These are phyloP conservation scores for Serranochromis macrocephalus DNA, from an alignment of 2,113 vertebrate genomes.

Conservation along the genomic window DNA sequence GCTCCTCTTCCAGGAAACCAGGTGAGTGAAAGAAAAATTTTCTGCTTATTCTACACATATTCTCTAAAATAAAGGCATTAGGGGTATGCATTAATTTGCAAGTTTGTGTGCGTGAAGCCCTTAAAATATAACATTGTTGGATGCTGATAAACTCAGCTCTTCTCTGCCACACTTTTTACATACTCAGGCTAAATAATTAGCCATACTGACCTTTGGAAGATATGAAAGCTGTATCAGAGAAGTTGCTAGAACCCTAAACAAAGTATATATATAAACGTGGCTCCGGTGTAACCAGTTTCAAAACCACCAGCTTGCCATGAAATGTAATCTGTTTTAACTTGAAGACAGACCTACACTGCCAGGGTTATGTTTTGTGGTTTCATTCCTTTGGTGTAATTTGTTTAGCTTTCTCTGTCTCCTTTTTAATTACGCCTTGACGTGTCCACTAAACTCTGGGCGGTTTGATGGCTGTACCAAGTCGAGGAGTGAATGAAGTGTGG, in stretches of 20 bases:
- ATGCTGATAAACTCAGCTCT: background rate
- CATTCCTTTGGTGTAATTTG: constrained; percentile 47
- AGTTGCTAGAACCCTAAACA: background rate
- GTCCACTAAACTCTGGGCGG: constrained; percentile 33
- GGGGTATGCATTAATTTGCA: background rate
- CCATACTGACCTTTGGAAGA: background rate
- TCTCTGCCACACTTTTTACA: background rate
- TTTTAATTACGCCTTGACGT: constrained; percentile 38
- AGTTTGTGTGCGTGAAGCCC: background rate
- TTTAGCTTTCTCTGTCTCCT: constrained; percentile 57
- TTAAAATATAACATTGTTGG: background rate
- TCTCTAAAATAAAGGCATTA: background rate
- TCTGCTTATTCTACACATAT: background rate
- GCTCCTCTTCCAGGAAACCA: constrained; percentile 80
- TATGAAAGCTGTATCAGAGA: background rate
- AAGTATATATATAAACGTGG: background rate
- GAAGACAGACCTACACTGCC: background rate
- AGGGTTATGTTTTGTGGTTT: constrained; percentile 22
- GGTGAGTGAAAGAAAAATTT: constrained; percentile 65
- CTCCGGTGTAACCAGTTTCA: constrained; percentile 7
- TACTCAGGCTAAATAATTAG: background rate
- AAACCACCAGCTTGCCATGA: constrained; percentile 21
- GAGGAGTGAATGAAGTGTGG: background rate
- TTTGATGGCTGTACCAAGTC: background rate
- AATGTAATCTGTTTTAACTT: constrained; percentile 30